Evolutionary conservation across 2,113 vertebrate species (phyloP).

Genomic region (Emydura subglobosa): DNA sequence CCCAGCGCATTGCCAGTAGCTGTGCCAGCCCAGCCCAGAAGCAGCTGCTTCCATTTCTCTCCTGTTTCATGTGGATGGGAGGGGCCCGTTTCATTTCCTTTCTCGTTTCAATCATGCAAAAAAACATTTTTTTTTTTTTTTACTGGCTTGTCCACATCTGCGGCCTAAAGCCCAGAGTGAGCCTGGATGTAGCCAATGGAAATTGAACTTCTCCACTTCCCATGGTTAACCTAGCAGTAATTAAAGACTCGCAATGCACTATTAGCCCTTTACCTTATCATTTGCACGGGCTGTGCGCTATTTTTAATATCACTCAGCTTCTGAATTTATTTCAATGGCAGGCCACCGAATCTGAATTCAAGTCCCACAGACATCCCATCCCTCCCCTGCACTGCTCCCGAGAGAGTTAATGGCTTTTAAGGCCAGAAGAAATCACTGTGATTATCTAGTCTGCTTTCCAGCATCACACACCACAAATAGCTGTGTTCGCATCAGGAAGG

Average conservation of each 20-base stretch:
- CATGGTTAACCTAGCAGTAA: conserved; percentile 58
- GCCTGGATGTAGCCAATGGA: neutral
- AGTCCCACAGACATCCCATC: neutral
- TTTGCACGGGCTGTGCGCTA: conserved; percentile 12
- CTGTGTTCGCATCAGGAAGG: neutral
- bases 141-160: neutral
- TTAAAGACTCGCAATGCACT: conserved; percentile 44
- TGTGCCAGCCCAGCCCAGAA: neutral
- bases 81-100: neutral
- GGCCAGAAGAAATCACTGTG: neutral
- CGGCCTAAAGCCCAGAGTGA: neutral
- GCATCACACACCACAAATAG: neutral
- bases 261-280: conserved; percentile 27
- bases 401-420: neutral
- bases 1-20: neutral
- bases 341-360: conserved; percentile 24
- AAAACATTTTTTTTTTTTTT: neutral
- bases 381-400: neutral
- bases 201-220: conserved; percentile 22
- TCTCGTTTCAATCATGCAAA: neutral
- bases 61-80: neutral
- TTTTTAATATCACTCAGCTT: conserved; percentile 28
- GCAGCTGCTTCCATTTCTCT: conserved; percentile 45
- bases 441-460: neutral
- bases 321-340: conserved; percentile 11